Base-by-base conservation (phyloP, 64 coral and sea anemone species). In the Pocillopora verrucosa region DNA sequence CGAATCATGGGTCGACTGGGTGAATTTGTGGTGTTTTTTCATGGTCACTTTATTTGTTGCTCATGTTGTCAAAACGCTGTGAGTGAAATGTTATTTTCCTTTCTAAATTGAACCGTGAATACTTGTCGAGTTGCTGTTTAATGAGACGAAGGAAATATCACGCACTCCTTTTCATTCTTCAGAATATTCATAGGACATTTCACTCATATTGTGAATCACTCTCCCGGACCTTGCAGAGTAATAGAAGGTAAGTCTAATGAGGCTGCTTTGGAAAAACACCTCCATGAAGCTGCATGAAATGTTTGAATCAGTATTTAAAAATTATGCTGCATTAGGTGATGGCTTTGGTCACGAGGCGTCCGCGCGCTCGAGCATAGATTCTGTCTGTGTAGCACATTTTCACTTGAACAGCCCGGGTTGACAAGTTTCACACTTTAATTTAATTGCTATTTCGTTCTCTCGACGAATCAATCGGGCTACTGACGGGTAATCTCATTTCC, bases 171-270 rank as follows among this genome's bases (percentile, higher is more conserved):
- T 65, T 20, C 72, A 58, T 51, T 85, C 6, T 69, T 36, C 60
- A 92, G 90, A 64, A 41, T 92, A 37, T 22, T 37, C 11, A 1
- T 58, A 0, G 90, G 90, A 30, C 78, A 70, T 72, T 92, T 92
- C 41, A 87, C 17, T 58, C 73, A 78, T 3, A 45, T 65, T 41
- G 26, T 92, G 9, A 87, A 92, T 26, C 90, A 92, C 61, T 78
- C 90, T 68, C 90, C 90, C 22, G 90, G 90, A 12, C 83, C 90
- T 14, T 92, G 90, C 45, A 79, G 60, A 80, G 26, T 87, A 60
- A 78, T 87, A 62, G 69, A 92, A 92, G 90, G 90, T 92, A 79
- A 20, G 81, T 56, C 30, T 58, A 61, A 15, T 20, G 9, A 19
- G 34, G 34, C 11, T 51, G 10, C 45, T 51, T 7, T 6, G 34